These are phyloP conservation scores for Plebejus anna DNA, from an alignment of 2,888 invertebrate species.

Conservation along the genomic window DNA sequence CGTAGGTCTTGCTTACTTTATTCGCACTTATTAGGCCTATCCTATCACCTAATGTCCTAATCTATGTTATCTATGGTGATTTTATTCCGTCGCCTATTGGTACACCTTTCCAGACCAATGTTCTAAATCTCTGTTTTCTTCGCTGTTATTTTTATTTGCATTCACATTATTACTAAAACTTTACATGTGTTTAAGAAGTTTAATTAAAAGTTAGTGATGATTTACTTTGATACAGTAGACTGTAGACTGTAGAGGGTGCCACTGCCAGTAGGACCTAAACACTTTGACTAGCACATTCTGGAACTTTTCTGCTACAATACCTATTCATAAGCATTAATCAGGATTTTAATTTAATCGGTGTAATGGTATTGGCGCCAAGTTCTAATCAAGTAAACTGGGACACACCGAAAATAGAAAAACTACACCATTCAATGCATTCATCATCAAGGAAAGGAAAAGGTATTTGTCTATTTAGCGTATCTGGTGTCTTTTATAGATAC, in stretches of 20 bases:
- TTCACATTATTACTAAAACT: too few species aligned
- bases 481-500: too few species aligned
- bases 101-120: too few species aligned
- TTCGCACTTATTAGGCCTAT: too few species aligned
- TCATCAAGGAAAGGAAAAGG: background rate
- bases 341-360: background rate
- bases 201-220: too few species aligned
- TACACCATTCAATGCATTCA: background rate
- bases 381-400: slow-evolving; percentile 4
- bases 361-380: background rate
- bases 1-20: too few species aligned
- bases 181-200: too few species aligned
- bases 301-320: background rate
- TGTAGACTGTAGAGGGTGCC: background rate
- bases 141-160: too few species aligned
- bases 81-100: too few species aligned
- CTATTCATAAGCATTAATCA: background rate
- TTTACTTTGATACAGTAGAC: background rate
- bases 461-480: background rate
- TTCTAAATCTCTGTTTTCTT: too few species aligned
- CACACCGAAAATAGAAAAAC: slow-evolving; percentile 15
- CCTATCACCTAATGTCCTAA: too few species aligned
- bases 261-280: background rate
- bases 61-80: too few species aligned
- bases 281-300: background rate